These are phyloP conservation scores for Sebastes matsubarae DNA, from an alignment of 2,797 vertebrate genomes.

Conservation along the genomic window DNA sequence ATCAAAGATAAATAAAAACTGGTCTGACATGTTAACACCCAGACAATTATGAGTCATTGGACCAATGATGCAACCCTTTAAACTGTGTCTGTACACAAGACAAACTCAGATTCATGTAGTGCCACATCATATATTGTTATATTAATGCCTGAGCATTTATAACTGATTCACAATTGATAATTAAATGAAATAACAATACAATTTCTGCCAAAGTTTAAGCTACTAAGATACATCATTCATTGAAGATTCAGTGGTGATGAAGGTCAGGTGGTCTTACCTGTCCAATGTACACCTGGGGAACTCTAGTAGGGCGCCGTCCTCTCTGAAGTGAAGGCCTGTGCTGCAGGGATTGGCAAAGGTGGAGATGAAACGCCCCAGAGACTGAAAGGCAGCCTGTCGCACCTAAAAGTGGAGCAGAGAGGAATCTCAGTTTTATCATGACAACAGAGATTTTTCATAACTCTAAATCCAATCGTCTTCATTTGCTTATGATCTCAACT, in stretches of 20 bases:
- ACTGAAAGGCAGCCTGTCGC: slow-evolving; percentile 92
- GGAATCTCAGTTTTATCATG: neutral
- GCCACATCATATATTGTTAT: neutral
- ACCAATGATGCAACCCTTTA: neutral
- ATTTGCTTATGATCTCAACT: neutral
- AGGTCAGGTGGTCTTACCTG: slow-evolving; percentile 56
- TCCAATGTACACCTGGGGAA: slow-evolving; percentile 73
- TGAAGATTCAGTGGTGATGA: neutral
- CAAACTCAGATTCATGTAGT: neutral
- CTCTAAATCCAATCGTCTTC: neutral
- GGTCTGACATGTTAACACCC: neutral
- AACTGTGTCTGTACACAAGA: neutral
- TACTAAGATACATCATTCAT: neutral
- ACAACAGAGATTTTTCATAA: neutral
- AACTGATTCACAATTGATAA: no score
- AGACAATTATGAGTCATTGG: neutral
- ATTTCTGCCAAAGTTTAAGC: neutral
- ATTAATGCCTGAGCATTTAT: neutral
- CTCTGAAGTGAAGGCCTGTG: slow-evolving; percentile 86
- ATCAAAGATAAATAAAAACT: neutral
- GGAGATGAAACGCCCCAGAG: slow-evolving; percentile 92
- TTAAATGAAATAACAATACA: neutral
- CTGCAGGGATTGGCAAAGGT: slow-evolving; percentile 91
- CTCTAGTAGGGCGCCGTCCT: slow-evolving; percentile 84
- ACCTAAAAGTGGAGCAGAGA: slow-evolving; percentile 78